Conservation (phyloP, 2,113 vertebrate genomes). For the Erpornis zantholeuca region DNA sequence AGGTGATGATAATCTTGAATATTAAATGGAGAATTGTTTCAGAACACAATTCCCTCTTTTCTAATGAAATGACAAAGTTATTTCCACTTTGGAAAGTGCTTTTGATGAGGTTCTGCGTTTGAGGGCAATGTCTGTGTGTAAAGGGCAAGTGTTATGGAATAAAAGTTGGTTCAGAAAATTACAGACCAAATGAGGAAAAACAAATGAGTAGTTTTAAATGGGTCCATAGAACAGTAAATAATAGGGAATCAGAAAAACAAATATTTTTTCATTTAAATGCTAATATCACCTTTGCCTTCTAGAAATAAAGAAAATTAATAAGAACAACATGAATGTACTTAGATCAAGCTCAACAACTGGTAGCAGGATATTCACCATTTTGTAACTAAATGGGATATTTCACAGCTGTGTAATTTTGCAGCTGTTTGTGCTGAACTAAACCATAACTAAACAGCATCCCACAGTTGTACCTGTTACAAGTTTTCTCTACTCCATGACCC, state of each 20-base stretch:
- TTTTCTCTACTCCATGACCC: background rate
- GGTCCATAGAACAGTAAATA: background rate
- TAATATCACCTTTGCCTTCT: constrained; percentile 26
- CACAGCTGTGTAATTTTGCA: background rate
- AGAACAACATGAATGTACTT: background rate
- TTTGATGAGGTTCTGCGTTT: constrained; percentile 22
- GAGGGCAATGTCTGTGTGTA: constrained; percentile 34
- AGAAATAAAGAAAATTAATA: constrained; percentile 16
- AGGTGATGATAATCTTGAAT: constrained; percentile 24
- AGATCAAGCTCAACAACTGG: background rate
- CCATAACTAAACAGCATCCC: background rate
- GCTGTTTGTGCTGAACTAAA: background rate
- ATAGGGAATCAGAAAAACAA: background rate
- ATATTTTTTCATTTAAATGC: constrained; percentile 31
- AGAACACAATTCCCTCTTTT: constrained; percentile 22
- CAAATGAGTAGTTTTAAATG: background rate
- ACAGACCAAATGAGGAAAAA: background rate
- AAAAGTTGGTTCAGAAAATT: constrained; percentile 34
- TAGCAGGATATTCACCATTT: background rate
- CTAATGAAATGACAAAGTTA: constrained; percentile 56
- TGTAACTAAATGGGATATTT: background rate
- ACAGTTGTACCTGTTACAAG: background rate
- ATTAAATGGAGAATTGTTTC: constrained; percentile 44
- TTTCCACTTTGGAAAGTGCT: constrained; percentile 38
- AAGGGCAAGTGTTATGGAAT: background rate